A percentile compares a stretch with the other conserved stretches of the same genome.
phyloP scores from a whole-genome alignment of 1,140 invertebrate species.

The Cepaea nemoralis region DNA sequence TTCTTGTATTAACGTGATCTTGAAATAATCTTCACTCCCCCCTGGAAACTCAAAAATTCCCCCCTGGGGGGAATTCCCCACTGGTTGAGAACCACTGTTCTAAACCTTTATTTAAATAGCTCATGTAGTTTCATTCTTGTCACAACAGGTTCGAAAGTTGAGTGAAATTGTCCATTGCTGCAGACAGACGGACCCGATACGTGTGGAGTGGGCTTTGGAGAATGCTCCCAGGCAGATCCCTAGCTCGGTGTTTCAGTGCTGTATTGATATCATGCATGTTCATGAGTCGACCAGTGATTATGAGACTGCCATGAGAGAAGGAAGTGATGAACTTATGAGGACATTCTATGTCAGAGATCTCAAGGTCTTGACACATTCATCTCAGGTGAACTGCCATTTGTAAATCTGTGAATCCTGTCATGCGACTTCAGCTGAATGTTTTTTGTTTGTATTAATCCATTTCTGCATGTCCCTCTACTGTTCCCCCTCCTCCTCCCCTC shows the following conservation, averaged over 20 bases:
- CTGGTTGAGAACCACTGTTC: no score
- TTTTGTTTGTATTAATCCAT: no score
- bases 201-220: conserved; percentile 39
- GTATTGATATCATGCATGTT: conserved; percentile 35
- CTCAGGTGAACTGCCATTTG: background rate
- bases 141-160: conserved; percentile 25
- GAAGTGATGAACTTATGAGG: conserved; percentile 23
- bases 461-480: no score
- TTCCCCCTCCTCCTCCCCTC: no score
- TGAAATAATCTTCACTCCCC: no score
- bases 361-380: conserved; percentile 5
- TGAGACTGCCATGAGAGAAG: conserved; percentile 34
- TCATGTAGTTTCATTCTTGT: background rate
- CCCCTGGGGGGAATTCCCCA: no score
- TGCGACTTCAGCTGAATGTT: no score
- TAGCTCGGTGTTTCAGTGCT: conserved; percentile 27
- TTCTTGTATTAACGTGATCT: no score
- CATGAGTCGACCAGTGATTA: conserved; percentile 17
- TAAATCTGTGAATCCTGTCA: no score
- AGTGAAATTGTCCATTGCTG: conserved; percentile 34
- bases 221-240: conserved; percentile 19
- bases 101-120: no score
- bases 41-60: no score
- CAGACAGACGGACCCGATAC: conserved; percentile 33
- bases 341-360: conserved; percentile 36